A percentile compares a stretch with the other conserved stretches of the same genome.
Conservation (phyloP, 2,797 vertebrate species). For the Sylvia borin region DNA sequence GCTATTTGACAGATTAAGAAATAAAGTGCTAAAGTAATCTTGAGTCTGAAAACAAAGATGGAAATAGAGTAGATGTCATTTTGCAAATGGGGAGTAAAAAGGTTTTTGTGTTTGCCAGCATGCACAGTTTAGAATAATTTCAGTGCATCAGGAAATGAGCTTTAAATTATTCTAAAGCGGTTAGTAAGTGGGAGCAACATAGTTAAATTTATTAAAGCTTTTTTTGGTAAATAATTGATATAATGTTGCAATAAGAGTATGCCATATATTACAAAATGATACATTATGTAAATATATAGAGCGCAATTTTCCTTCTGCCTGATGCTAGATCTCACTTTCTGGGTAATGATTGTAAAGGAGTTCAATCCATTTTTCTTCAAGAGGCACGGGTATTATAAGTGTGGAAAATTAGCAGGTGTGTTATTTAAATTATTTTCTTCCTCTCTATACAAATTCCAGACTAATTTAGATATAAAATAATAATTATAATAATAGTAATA, state of each 20-base stretch:
- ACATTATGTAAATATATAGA: conserved; percentile 38
- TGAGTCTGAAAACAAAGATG: conserved; percentile 68
- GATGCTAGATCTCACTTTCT: neutral
- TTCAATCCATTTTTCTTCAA: neutral
- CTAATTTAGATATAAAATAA: neutral
- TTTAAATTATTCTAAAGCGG: conserved; percentile 69
- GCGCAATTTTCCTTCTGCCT: conserved; percentile 22
- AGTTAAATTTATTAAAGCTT: conserved; percentile 69
- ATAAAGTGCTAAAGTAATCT: conserved; percentile 68
- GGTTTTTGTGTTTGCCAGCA: conserved; percentile 57
- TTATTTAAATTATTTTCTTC: conserved; percentile 11
- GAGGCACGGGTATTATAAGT: neutral
- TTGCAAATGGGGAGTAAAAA: conserved; percentile 64
- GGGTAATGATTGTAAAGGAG: conserved; percentile 11
- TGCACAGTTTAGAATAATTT: conserved; percentile 66
- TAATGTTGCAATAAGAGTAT: conserved; percentile 18
- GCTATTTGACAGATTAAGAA: conserved; percentile 63
- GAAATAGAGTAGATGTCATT: conserved; percentile 71
- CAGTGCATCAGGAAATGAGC: conserved; percentile 47
- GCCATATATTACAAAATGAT: conserved; percentile 50
- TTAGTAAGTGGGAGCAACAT: conserved; percentile 50
- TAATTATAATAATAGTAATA: neutral
- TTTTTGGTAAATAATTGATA: conserved; percentile 66
- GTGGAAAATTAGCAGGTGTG: neutral
- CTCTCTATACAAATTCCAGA: neutral